Conservation (phyloP, 2,888 invertebrate species). For the Noctua pronuba region DNA sequence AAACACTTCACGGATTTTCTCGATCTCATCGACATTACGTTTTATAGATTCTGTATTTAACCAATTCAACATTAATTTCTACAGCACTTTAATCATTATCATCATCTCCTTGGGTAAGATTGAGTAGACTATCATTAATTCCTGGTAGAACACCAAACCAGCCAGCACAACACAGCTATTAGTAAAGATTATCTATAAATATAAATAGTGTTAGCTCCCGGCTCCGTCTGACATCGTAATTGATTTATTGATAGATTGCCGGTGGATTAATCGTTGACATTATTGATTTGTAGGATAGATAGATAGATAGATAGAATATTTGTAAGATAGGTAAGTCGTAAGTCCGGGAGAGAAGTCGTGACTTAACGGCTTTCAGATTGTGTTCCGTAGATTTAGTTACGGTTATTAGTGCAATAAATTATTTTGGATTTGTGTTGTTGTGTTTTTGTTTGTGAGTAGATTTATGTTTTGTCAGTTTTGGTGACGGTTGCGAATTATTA, state of each 20-base stretch:
- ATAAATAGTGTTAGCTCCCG: conserved; percentile 32
- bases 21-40: neutral
- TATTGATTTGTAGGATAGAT: conserved; percentile 53
- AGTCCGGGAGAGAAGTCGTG: conserved; percentile 57
- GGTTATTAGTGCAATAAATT: conserved; percentile 17
- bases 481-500: neutral
- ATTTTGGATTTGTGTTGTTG: conserved; percentile 20
- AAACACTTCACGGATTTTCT: neutral
- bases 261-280: conserved; percentile 42
- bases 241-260: conserved; percentile 51
- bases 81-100: neutral
- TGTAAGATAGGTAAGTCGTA: conserved; percentile 36
- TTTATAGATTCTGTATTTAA: neutral
- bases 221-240: conserved; percentile 35
- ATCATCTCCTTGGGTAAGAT: neutral
- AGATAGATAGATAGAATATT: conserved; percentile 15
- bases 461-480: conserved; percentile 1
- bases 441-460: neutral
- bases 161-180: conserved; percentile 1
- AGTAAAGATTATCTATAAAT: conserved; percentile 26
- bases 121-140: neutral
- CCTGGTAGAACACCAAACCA: neutral
- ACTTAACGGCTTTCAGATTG: conserved; percentile 40
- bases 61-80: neutral
- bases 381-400: conserved; percentile 26